A percentile compares a stretch with the other conserved stretches of the same genome.
phyloP scores from a whole-genome alignment of 2,113 vertebrate species.

The Dromiciops gliroides region DNA sequence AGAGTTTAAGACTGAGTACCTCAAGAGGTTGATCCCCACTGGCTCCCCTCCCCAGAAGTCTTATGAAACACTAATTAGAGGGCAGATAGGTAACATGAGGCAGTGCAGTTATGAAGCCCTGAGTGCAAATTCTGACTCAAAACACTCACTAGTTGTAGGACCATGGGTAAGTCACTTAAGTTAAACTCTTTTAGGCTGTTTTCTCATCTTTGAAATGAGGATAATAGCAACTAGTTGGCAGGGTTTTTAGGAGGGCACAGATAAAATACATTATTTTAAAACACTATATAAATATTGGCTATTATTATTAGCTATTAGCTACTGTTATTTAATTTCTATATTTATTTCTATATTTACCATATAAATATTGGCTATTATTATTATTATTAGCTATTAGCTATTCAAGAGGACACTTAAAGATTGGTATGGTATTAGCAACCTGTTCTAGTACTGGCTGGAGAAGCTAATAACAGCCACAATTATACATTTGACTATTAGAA shows the following conservation, averaged over 20 bases:
- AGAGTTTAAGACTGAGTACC: neutral
- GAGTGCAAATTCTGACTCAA: neutral
- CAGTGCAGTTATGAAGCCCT: neutral
- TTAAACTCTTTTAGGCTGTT: neutral
- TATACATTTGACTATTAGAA: neutral
- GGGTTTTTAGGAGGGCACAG: neutral
- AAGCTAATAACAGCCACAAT: neutral
- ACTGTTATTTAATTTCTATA: too few species aligned
- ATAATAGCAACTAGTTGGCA: neutral
- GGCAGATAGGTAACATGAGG: neutral
- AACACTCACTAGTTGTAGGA: neutral
- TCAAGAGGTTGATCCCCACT: neutral
- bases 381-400: too few species aligned
- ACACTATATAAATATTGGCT: neutral
- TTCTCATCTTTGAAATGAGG: neutral
- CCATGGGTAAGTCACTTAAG: neutral
- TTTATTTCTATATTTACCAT: too few species aligned
- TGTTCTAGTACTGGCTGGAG: neutral
- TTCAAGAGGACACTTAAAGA: neutral
- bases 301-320: neutral
- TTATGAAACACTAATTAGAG: neutral
- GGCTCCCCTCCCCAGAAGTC: neutral
- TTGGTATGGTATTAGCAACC: neutral
- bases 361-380: too few species aligned
- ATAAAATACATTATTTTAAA: neutral